phyloP scores from a whole-genome alignment of 1,140 invertebrate genomes.

The Apis cerana region DNA sequence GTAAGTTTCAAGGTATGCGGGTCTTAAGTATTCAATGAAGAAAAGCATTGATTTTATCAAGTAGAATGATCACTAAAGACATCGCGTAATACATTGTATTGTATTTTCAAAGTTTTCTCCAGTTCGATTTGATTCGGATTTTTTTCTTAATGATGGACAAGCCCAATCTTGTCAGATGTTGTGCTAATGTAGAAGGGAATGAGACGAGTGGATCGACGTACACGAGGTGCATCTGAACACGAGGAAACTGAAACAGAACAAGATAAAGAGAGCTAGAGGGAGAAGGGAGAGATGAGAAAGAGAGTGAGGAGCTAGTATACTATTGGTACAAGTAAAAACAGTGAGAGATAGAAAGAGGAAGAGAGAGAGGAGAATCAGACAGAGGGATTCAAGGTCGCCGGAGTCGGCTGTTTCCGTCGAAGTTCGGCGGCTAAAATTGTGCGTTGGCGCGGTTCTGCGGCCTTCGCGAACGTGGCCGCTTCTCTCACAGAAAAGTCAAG shows the following conservation, averaged over 20 bases:
- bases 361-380: conserved; percentile 28
- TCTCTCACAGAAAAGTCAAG: conserved; percentile 57
- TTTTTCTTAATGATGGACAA: not conserved
- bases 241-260: conserved; percentile 27
- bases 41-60: not conserved
- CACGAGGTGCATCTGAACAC: conserved; percentile 11
- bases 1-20: conserved; percentile 5
- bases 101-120: not conserved
- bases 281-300: not conserved
- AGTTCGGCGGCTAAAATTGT: conserved; percentile 74
- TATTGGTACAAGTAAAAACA: not conserved
- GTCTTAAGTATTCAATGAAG: conserved; percentile 5
- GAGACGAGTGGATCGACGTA: not conserved
- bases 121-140: not conserved
- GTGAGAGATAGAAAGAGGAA: not conserved
- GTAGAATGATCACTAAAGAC: not conserved
- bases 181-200: not conserved
- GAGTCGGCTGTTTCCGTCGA: conserved; percentile 73
- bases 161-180: conserved; percentile 5
- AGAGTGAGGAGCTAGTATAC: not conserved
- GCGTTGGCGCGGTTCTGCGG: conserved; percentile 67
- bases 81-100: not conserved
- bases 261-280: conserved; percentile 5
- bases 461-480: conserved; percentile 69
- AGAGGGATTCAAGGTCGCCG: conserved; percentile 57